A percentile compares a stretch with the other conserved stretches of the same genome.
Conservation (phyloP, 1,140 invertebrate species). For the Drosophila nigrodunni region DNA sequence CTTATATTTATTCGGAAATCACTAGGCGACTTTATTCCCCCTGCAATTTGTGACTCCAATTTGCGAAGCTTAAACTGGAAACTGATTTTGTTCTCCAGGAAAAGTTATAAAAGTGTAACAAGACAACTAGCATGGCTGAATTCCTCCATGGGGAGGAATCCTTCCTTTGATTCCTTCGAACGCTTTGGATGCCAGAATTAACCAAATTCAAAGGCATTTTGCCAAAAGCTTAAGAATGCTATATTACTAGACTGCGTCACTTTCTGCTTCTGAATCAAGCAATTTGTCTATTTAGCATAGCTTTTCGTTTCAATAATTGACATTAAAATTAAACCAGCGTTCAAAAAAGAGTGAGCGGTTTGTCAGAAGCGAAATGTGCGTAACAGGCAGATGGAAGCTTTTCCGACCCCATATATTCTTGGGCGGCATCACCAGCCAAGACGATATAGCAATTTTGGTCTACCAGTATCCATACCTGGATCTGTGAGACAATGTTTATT, state of each 20-base stretch:
- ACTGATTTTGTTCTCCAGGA: too few relatives aligned
- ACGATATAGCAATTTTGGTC: too few relatives aligned
- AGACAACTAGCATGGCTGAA: conserved; percentile 8
- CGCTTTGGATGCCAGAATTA: conserved; percentile 17
- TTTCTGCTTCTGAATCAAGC: neutral
- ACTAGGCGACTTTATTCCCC: conserved; percentile 2
- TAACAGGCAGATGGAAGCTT: too few relatives aligned
- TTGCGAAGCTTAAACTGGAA: conserved; percentile 10
- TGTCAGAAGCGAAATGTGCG: too few relatives aligned
- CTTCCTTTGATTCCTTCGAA: neutral
- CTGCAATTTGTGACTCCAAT: conserved; percentile 28
- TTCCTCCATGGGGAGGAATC: neutral
- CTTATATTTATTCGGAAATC: conserved; percentile 17
- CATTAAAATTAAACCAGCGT: too few relatives aligned
- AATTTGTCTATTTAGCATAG: neutral
- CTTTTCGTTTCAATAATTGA: neutral
- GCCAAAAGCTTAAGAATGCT: neutral
- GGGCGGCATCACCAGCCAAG: too few relatives aligned
- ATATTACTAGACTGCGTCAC: neutral
- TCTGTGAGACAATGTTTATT: too few relatives aligned
- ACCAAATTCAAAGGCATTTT: conserved; percentile 18
- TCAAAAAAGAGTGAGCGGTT: too few relatives aligned
- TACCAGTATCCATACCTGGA: too few relatives aligned
- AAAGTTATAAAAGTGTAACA: neutral
- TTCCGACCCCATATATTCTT: too few relatives aligned